These are phyloP conservation scores for Iphiclides podalirius DNA, from an alignment of 2,888 invertebrate genomes.

Conservation along the genomic window DNA sequence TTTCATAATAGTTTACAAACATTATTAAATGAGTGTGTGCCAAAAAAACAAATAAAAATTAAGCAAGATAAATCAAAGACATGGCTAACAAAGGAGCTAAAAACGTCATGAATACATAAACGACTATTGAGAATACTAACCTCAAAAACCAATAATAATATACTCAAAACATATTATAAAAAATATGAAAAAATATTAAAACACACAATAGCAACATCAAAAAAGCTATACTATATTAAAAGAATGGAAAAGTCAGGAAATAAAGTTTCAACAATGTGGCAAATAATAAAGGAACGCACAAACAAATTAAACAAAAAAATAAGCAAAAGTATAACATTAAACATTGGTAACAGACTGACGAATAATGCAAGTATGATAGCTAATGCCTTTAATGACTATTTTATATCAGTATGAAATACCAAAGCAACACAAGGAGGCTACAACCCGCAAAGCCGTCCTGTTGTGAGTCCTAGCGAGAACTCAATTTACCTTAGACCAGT, in stretches of 20 bases:
- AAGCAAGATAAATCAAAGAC: background rate
- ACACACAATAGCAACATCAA: background rate
- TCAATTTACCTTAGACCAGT: too few species aligned
- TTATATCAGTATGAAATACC: too few species aligned
- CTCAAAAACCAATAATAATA: background rate
- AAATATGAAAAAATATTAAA: background rate
- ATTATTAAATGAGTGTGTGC: background rate
- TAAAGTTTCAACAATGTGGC: background rate
- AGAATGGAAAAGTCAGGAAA: background rate
- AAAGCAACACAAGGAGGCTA: too few species aligned
- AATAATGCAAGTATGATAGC: too few species aligned
- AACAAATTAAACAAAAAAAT: too few species aligned
- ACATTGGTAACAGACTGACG: too few species aligned
- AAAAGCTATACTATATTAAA: background rate
- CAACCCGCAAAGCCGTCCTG: too few species aligned
- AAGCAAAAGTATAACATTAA: too few species aligned
- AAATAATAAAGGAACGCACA: background rate
- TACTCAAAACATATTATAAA: background rate
- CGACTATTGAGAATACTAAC: too few species aligned
- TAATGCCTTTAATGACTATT: too few species aligned
- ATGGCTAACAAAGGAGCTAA: conserved; percentile 1
- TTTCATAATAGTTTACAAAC: background rate
- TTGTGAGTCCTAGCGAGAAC: too few species aligned
- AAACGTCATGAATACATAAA: background rate
- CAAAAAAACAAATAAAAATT: background rate